These are phyloP conservation scores for Anthoscopus minutus DNA, from an alignment of 2,113 vertebrate genomes.

Conservation along the genomic window DNA sequence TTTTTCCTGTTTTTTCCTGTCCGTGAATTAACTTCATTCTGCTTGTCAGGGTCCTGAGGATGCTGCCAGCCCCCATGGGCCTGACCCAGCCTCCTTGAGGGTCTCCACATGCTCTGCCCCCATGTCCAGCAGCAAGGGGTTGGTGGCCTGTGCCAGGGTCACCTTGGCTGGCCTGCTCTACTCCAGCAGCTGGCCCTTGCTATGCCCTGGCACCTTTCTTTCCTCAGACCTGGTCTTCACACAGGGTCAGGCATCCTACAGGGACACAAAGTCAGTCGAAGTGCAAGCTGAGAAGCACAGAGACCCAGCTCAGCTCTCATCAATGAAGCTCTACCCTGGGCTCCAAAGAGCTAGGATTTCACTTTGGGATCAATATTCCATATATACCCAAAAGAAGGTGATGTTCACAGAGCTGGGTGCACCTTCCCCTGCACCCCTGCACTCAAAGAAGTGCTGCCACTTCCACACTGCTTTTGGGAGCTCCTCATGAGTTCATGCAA, in stretches of 20 bases:
- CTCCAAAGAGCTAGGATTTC: not conserved
- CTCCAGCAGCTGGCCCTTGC: accelerated
- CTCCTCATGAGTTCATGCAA: not conserved
- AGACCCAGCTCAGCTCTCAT: not conserved
- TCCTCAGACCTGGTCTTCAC: not conserved
- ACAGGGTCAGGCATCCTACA: not conserved
- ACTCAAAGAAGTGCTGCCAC: not conserved
- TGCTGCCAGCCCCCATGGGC: not conserved
- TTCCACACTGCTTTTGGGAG: not conserved
- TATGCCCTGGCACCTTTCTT: accelerated
- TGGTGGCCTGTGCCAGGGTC: not conserved
- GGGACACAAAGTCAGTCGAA: accelerated
- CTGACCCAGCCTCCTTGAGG: not conserved
- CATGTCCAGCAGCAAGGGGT: accelerated
- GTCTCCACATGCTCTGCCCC: accelerated
- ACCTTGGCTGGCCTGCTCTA: accelerated
- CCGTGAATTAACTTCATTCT: not conserved
- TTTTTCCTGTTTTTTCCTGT: not conserved
- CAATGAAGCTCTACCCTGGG: accelerated
- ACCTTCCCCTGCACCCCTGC: not conserved
- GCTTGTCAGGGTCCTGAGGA: not conserved
- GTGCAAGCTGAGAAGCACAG: accelerated
- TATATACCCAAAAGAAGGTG: not conserved
- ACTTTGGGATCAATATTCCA: not conserved
- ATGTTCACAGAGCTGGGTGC: not conserved